Conservation (phyloP, 2,888 invertebrate genomes). For the Polymixis lichenea region DNA sequence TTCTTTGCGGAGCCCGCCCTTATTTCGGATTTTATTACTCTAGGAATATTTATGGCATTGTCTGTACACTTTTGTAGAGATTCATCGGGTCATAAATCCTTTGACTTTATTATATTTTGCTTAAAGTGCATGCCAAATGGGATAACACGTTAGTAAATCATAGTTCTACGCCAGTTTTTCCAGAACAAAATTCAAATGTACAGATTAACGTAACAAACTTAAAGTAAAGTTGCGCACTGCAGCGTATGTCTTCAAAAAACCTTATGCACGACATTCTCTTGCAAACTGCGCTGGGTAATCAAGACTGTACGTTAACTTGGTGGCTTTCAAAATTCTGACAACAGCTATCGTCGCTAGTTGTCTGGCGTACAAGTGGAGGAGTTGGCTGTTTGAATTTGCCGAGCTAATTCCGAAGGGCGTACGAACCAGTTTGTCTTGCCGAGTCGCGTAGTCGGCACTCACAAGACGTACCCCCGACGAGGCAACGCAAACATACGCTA, state of each 20-base stretch:
- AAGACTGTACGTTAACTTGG: slow-evolving; percentile 61
- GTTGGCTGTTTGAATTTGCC: slow-evolving; percentile 79
- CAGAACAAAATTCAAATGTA: background rate
- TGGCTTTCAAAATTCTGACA: slow-evolving; percentile 65
- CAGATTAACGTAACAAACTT: slow-evolving; percentile 17
- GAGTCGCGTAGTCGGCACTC: slow-evolving; percentile 68
- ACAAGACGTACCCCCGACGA: slow-evolving; percentile 71
- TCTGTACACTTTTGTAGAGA: slow-evolving; percentile 72
- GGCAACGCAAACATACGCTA: slow-evolving; percentile 83
- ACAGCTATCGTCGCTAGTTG: slow-evolving; percentile 65
- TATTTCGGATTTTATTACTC: slow-evolving; percentile 87
- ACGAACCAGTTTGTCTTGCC: slow-evolving; percentile 67
- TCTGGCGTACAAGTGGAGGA: slow-evolving; percentile 66
- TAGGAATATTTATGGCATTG: slow-evolving; percentile 83
- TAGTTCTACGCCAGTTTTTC: slow-evolving; percentile 4
- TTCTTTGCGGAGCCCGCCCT: slow-evolving; percentile 81
- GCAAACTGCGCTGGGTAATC: slow-evolving; percentile 58
- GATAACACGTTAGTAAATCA: slow-evolving; percentile 23
- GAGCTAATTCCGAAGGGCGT: slow-evolving; percentile 79
- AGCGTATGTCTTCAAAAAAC: slow-evolving; percentile 55
- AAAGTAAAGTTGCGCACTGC: slow-evolving; percentile 25
- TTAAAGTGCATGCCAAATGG: slow-evolving; percentile 47
- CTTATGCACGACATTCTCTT: slow-evolving; percentile 36
- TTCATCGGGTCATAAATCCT: slow-evolving; percentile 70
- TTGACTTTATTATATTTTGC: slow-evolving; percentile 67